Base-by-base conservation (phyloP, 2,797 vertebrate genomes). In the Lemur catta region DNA sequence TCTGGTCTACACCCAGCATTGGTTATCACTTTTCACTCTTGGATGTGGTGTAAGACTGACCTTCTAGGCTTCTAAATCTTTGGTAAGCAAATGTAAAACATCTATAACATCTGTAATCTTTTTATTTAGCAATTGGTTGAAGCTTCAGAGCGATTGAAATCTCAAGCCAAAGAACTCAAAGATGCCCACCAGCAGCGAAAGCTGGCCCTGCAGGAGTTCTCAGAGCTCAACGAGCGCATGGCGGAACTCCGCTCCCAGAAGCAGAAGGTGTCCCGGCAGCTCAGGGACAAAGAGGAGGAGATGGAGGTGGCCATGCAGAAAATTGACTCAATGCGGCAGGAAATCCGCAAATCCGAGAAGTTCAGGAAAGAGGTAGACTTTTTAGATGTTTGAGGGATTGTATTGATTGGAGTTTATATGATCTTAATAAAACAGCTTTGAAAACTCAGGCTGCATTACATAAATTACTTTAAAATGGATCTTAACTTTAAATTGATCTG, bases 271-370 rank as follows among this genome's bases (percentile, higher is more conserved):
- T 98, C 99, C 11, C 99, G 99, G 6, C 99, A 99, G 74, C 99
- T 99, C 2, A 98, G 99, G 0, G 99, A 99, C 98, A 99, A 99
- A 67, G 99, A 99, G 97, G 99, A 99, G 38, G 99, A 99, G 98
- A 76, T 99, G 98, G 99, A 99, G 88, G 96, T 97, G 20, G 98
- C 99, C 92, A 98, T 99, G 98, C 99, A 99, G 98, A 99, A 99
- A 96, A 98, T 99, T 1, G 99, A 99, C 43, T 46, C 98, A 72
- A 98, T 99, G 98, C 98, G 99, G 0, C 99, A 99, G 98, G 99
- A 99, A 22, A 97, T 99, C 89, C 99, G 99, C 41, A 99, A 99
- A 98, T 99, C 98, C 0, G 99, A 99, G 98, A 99, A 99, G 98
- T 98, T 98, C 96, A 98, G 99, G 97, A 99, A 99, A 96, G 99